Percentiles rank a stretch among this genome's conserved stretches.
phyloP scores from a whole-genome alignment of 2,797 vertebrate genomes.

The Liasis olivaceus region DNA sequence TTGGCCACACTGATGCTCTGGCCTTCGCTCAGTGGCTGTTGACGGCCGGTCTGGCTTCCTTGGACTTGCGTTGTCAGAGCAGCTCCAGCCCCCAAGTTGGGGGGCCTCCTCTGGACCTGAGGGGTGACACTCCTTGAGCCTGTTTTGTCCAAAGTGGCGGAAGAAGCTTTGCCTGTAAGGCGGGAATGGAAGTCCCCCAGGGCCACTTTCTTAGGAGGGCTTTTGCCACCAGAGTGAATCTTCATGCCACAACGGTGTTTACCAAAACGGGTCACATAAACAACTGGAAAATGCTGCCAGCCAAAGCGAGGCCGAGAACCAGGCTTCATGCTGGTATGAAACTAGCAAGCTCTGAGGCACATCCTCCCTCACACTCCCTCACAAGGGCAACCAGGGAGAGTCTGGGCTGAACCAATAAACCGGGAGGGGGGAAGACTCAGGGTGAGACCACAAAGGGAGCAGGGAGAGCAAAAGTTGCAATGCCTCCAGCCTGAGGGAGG shows the following conservation, averaged over 20 bases:
- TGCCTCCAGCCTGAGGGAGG: not conserved
- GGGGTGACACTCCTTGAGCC: rapidly evolving
- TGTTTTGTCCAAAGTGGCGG: not conserved
- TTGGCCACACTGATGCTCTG: not conserved
- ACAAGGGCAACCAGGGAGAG: not conserved
- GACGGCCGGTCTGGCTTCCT: no score
- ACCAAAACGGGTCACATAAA: slow-evolving; percentile 69
- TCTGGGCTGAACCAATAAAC: not conserved
- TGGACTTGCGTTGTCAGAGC: not conserved
- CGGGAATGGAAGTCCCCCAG: rapidly evolving
- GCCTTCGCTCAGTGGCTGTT: not conserved
- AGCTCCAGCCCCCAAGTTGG: no score
- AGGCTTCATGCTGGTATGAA: not conserved
- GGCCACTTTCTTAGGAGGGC: not conserved
- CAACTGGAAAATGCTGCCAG: rapidly evolving
- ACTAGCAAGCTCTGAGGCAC: rapidly evolving
- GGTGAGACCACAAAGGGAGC: not conserved
- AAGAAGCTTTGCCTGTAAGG: not conserved
- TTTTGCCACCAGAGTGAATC: slow-evolving; percentile 23
- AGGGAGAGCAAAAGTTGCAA: not conserved
- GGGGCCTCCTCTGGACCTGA: not conserved
- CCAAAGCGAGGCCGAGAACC: rapidly evolving
- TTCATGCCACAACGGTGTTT: slow-evolving; percentile 57
- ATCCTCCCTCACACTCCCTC: no score
- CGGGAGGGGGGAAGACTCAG: no score